These are phyloP conservation scores for Drosophila kanapiae DNA, from an alignment of 1,140 invertebrate species.

Conservation along the genomic window DNA sequence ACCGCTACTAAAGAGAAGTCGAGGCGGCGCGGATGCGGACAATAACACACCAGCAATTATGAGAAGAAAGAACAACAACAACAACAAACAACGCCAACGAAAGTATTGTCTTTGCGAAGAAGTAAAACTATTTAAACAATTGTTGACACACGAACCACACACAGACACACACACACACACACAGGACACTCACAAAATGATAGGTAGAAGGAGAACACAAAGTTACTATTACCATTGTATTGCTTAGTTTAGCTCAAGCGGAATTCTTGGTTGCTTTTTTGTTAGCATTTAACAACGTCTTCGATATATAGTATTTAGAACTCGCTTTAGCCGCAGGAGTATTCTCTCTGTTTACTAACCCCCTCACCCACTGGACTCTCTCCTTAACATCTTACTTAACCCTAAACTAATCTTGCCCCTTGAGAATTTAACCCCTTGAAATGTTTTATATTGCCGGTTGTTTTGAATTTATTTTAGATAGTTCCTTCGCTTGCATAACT, in stretches of 20 bases:
- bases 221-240: slow-evolving; percentile 76
- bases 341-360: slow-evolving; percentile 42
- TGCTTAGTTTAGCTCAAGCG: slow-evolving; percentile 62
- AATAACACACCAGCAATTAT: slow-evolving; percentile 53
- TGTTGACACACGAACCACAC: slow-evolving; percentile 58
- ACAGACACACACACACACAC: slow-evolving; percentile 7
- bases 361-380: slow-evolving; percentile 8
- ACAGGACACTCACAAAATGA: slow-evolving; percentile 36
- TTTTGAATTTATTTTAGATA: slow-evolving; percentile 67
- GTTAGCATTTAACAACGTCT: slow-evolving; percentile 68
- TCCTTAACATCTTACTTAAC: background rate
- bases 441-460: slow-evolving; percentile 65
- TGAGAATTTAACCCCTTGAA: slow-evolving; percentile 65
- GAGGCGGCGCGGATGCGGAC: slow-evolving; percentile 42
- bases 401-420: slow-evolving; percentile 29
- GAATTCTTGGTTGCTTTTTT: slow-evolving; percentile 68
- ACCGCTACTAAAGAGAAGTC: slow-evolving; percentile 89
- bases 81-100: slow-evolving; percentile 75
- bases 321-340: slow-evolving; percentile 66
- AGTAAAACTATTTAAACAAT: slow-evolving; percentile 66
- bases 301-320: slow-evolving; percentile 53
- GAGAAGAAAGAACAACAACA: slow-evolving; percentile 18
- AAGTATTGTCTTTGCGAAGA: slow-evolving; percentile 82
- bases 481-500: background rate
- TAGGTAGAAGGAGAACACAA: slow-evolving; percentile 55